These are phyloP conservation scores for Zeugodacus cucurbitae DNA, from an alignment of 1,140 invertebrate species.

Conservation along the genomic window DNA sequence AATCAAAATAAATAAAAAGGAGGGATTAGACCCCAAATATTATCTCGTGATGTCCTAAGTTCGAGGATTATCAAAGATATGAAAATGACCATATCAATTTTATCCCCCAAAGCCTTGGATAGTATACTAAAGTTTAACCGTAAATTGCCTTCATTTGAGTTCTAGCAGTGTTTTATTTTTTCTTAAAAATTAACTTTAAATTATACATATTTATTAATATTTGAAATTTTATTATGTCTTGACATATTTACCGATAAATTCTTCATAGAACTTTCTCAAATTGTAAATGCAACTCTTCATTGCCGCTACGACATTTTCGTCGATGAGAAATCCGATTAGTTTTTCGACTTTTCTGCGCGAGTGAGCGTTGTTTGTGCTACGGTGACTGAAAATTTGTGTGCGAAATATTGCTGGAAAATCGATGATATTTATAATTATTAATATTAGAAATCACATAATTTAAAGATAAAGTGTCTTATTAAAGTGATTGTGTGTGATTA, in stretches of 20 bases:
- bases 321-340: neutral
- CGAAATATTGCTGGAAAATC: neutral
- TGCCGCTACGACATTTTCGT: neutral
- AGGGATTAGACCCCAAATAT: too few species aligned
- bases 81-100: too few species aligned
- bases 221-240: neutral
- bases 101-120: too few species aligned
- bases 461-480: neutral
- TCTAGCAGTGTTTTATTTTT: too few species aligned
- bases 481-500: neutral
- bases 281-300: neutral
- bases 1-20: too few species aligned
- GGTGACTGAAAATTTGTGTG: neutral
- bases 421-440: neutral
- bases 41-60: too few species aligned
- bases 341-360: slow-evolving; percentile 18
- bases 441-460: neutral
- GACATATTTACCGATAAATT: neutral
- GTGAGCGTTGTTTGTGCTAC: slow-evolving; percentile 23
- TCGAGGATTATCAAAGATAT: too few species aligned
- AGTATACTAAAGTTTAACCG: too few species aligned
- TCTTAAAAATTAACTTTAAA: too few species aligned
- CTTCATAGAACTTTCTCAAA: neutral
- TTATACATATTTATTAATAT: too few species aligned
- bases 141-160: too few species aligned